These are phyloP conservation scores for Macheiramphus alcinus DNA, from an alignment of 2,113 vertebrate genomes.

Conservation along the genomic window DNA sequence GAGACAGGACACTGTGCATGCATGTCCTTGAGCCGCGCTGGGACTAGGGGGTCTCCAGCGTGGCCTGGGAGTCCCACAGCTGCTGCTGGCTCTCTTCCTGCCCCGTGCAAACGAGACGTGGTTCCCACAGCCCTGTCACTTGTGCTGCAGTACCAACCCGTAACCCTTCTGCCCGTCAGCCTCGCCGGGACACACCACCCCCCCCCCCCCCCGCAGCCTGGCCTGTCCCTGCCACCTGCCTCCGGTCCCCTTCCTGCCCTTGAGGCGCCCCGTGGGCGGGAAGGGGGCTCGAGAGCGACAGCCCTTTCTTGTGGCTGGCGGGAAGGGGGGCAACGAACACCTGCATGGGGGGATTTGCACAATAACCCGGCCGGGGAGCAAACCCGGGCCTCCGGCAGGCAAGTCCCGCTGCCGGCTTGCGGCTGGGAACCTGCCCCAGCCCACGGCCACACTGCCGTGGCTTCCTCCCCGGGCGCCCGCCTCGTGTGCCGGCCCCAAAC, in stretches of 20 bases:
- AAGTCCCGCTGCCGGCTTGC: neutral
- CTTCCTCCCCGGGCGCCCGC: neutral
- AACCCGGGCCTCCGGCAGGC: neutral
- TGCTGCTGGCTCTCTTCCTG: neutral
- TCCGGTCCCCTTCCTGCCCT: neutral
- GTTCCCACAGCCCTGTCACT: neutral
- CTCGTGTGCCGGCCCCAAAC: rapidly evolving
- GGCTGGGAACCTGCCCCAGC: neutral
- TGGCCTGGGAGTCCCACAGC: neutral
- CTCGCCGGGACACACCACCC: rapidly evolving
- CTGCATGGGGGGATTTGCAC: neutral
- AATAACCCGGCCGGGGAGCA: rapidly evolving
- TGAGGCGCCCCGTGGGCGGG: neutral
- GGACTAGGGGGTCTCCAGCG: neutral
- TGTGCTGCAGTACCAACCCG: neutral
- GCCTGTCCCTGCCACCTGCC: neutral
- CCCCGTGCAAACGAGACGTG: neutral
- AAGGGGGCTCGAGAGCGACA: neutral
- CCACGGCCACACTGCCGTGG: rapidly evolving
- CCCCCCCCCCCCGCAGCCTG: neutral
- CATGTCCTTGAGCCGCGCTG: rapidly evolving
- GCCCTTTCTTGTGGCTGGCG: neutral
- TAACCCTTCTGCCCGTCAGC: neutral
- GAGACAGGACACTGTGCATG: neutral
- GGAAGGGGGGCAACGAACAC: neutral